Evolutionary conservation across 2,888 invertebrate species (phyloP).

Genomic region (Candidula unifasciata): DNA sequence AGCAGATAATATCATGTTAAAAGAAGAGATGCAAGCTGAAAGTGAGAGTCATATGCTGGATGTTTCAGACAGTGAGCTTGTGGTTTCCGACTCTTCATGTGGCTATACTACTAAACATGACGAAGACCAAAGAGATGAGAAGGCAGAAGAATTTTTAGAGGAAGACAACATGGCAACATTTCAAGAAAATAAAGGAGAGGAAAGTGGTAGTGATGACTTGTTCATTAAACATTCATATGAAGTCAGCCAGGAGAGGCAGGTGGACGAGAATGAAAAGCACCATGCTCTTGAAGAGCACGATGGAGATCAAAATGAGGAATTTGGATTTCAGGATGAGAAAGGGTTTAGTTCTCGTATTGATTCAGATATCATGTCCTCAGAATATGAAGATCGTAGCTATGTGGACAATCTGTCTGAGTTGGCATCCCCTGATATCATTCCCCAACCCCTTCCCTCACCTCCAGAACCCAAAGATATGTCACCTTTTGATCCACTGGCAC

Average conservation of each 20-base stretch:
- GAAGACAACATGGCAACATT: background rate
- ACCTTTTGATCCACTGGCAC: slow-evolving; percentile 34
- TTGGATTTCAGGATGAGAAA: background rate
- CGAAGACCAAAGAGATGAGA: background rate
- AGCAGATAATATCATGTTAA: background rate
- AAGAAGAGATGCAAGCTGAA: slow-evolving; percentile 10
- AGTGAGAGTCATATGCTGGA: background rate
- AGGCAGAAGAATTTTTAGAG: background rate
- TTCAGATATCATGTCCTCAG: background rate
- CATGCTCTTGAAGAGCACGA: background rate
- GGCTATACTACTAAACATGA: background rate
- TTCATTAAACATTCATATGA: background rate
- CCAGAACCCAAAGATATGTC: slow-evolving; percentile 37
- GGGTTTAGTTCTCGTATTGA: slow-evolving; percentile 13
- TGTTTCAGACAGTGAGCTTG: background rate
- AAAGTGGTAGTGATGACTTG: background rate
- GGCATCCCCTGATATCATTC: slow-evolving; percentile 32
- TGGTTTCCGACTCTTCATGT: background rate
- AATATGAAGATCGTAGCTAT: slow-evolving; percentile 19
- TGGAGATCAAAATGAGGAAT: background rate
- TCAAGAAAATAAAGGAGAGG: background rate
- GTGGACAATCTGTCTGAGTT: slow-evolving; percentile 29
- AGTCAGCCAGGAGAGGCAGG: background rate
- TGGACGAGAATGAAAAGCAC: background rate
- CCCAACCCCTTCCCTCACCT: slow-evolving; percentile 45